Base-by-base conservation (phyloP, 2,888 invertebrate genomes). In the Neocrepidodera transversa region DNA sequence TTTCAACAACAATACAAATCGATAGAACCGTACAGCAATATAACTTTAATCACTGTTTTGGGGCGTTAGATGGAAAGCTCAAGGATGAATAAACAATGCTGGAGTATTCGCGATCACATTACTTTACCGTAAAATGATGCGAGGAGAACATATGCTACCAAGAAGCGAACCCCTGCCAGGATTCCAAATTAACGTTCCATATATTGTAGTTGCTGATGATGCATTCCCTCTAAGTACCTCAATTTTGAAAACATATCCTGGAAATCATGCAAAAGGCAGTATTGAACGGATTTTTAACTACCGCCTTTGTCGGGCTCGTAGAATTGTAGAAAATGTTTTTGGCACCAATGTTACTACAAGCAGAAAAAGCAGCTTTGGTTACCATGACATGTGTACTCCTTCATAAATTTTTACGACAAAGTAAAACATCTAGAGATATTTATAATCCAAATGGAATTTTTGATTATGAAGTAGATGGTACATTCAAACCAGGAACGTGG, bases 21-120 rank as follows among this genome's bases (percentile, higher is more conserved):
- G n/a, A n/a, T n/a, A n/a, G n/a, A n/a, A n/a, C n/a, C n/a, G n/a
- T n/a, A n/a, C n/a, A 30, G n/a, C 8, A 30, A 30, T 30, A 6
- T 4, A 49, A 49, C 35, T 49, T 7, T n/a, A 16, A 16, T 7
- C 17, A 40, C 18, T 40, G 40, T 17, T n/a, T 40, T 17, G n/a
- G n/a, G n/a, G n/a, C n/a, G 14, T 54, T 68, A 14, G 68, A 68
- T 43, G 71, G 71, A 28, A 69, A 68, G 53, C 63, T n/a, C n/a
- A n/a, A n/a, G n/a, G n/a, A n/a, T n/a, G n/a, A n/a, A n/a, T n/a
- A n/a, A n/a, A n/a, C n/a, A n/a, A n/a, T n/a, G n/a, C n/a, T n/a
- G n/a, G n/a, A n/a, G n/a, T n/a, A n/a, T n/a, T n/a, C n/a, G n/a
- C n/a, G n/a, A n/a, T n/a, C n/a, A n/a, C n/a, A 51, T 28, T 38